Percentiles rank a stretch among this genome's conserved stretches.
Conservation (phyloP, 1,140 invertebrate species). For the Neodiprion lecontei region DNA sequence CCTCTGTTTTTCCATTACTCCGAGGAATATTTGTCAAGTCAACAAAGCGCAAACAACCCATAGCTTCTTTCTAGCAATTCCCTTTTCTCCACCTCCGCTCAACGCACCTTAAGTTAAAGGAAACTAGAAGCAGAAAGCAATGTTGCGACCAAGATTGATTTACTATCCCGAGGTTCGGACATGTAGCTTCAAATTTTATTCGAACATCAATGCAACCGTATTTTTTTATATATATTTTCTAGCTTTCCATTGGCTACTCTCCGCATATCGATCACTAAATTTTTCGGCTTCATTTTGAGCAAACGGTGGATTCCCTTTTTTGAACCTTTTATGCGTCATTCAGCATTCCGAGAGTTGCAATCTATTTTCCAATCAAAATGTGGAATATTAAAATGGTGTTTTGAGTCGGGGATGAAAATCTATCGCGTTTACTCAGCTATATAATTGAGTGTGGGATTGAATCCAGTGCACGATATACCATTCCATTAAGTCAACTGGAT, state of each 20-base stretch:
- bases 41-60: neutral
- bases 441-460: slow-evolving; percentile 52
- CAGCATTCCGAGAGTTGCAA: no score
- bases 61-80: neutral
- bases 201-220: no score
- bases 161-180: no score
- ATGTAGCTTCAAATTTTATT: no score
- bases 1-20: neutral
- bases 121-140: neutral
- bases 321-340: no score
- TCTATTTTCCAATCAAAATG: no score
- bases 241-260: no score
- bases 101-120: neutral
- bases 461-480: slow-evolving; percentile 33
- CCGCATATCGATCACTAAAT: no score
- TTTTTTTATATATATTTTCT: no score
- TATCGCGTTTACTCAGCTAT: slow-evolving; percentile 27
- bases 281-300: no score
- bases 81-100: neutral
- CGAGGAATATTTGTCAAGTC: slow-evolving; percentile 1
- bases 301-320: no score
- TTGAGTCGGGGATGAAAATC: neutral
- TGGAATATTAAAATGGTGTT: no score
- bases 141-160: neutral
- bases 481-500: slow-evolving; percentile 19